Conservation (phyloP, 2,797 vertebrate genomes). For the Tympanoctomys barrerae region DNA sequence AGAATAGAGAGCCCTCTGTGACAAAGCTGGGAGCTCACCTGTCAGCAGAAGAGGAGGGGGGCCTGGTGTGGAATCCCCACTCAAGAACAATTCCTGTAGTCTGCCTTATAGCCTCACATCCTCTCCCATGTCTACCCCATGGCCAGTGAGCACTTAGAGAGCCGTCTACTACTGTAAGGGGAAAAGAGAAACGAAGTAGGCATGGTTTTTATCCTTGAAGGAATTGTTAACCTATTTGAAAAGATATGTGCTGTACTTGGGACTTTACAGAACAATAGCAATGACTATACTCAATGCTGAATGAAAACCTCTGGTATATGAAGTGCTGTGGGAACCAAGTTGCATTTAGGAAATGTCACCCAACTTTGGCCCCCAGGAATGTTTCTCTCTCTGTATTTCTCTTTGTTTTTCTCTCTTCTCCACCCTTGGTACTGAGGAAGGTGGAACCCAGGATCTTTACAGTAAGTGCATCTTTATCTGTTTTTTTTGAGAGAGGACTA, state of each 20-base stretch:
- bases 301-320: not conserved
- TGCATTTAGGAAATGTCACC: not conserved
- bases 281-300: not conserved
- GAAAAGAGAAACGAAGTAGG: not conserved
- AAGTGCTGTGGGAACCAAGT: not conserved
- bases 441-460: not conserved
- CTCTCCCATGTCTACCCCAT: not conserved
- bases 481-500: not conserved
- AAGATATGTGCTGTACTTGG: not conserved
- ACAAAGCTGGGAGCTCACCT: not conserved
- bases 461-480: not conserved
- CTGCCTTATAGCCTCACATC: not conserved
- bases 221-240: slow-evolving; percentile 42
- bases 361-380: not conserved
- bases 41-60: not conserved
- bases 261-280: not conserved
- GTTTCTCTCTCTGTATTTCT: not conserved
- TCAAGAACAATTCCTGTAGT: not conserved
- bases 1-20: not conserved
- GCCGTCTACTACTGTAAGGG: not conserved
- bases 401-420: not conserved
- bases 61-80: not conserved
- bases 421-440: not conserved
- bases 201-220: not conserved
- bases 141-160: not conserved